A percentile compares a stretch with the other conserved stretches of the same genome.
Evolutionary conservation across 2,888 invertebrate species (phyloP).

Genomic region (Amaurobius ferox): DNA sequence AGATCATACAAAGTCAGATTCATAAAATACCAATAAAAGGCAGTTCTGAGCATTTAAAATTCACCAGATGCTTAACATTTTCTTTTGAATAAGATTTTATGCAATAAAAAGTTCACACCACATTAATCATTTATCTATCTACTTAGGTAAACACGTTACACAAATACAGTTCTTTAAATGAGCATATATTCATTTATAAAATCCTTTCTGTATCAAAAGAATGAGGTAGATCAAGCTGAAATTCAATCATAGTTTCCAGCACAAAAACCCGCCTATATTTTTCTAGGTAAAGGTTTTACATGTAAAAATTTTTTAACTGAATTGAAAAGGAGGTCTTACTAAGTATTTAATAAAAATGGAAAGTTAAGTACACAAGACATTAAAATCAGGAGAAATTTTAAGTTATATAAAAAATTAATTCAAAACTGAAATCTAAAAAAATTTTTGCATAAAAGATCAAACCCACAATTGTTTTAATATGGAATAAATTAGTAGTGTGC

Average conservation of each 20-base stretch:
- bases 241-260: conserved; percentile 33
- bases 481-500: too few species aligned
- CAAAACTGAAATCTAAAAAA: too few species aligned
- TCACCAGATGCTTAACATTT: not conserved
- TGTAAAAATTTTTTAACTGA: too few species aligned
- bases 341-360: too few species aligned
- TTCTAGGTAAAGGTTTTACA: not conserved
- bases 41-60: conserved; percentile 5
- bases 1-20: too few species aligned
- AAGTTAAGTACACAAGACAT: too few species aligned
- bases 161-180: conserved; percentile 16
- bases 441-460: too few species aligned
- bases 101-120: not conserved
- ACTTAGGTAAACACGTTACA: conserved; percentile 12
- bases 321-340: too few species aligned
- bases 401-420: too few species aligned
- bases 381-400: too few species aligned
- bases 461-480: too few species aligned
- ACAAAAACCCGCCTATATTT: conserved; percentile 12
- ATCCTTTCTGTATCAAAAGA: conserved; percentile 61
- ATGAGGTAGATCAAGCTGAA: conserved; percentile 67
- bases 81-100: not conserved
- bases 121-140: not conserved
- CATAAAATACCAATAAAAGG: not conserved
- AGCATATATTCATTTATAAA: conserved; percentile 43